Conservation (phyloP, 2,113 vertebrate genomes). For the Uria lomvia region DNA sequence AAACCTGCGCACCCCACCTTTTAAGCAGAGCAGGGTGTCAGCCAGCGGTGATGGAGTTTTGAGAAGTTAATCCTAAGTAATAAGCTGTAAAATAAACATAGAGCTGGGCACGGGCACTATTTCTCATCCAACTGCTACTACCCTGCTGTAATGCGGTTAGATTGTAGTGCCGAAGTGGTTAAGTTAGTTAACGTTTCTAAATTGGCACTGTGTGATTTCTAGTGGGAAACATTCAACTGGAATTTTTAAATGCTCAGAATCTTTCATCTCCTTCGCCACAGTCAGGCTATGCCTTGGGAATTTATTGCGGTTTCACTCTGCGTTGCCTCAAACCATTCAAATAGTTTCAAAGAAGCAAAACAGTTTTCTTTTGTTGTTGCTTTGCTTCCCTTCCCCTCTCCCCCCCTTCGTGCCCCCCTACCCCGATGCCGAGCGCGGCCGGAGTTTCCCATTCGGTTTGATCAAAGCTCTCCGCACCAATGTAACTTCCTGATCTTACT, state of each 20-base stretch:
- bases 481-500: conserved; percentile 81
- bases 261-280: conserved; percentile 77
- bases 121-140: not conserved
- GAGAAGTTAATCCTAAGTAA: conserved; percentile 3
- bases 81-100: conserved; percentile 19
- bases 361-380: conserved; percentile 72
- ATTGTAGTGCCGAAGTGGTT: conserved; percentile 68
- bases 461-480: conserved; percentile 82
- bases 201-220: conserved; percentile 63
- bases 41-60: accelerated
- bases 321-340: conserved; percentile 78
- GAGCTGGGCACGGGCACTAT: not conserved
- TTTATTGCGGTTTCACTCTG: conserved; percentile 77
- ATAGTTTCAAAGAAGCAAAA: conserved; percentile 75
- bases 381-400: conserved; percentile 61
- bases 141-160: not conserved
- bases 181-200: conserved; percentile 65
- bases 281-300: conserved; percentile 69
- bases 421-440: conserved; percentile 53
- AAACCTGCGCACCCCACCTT: not conserved
- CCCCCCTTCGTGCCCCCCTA: conserved; percentile 39
- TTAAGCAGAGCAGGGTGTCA: not conserved
- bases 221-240: conserved; percentile 69
- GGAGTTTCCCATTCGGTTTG: conserved; percentile 75
- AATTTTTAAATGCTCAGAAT: conserved; percentile 72